Conservation (phyloP, 2,113 vertebrate genomes). For the Tauraco erythrolophus region DNA sequence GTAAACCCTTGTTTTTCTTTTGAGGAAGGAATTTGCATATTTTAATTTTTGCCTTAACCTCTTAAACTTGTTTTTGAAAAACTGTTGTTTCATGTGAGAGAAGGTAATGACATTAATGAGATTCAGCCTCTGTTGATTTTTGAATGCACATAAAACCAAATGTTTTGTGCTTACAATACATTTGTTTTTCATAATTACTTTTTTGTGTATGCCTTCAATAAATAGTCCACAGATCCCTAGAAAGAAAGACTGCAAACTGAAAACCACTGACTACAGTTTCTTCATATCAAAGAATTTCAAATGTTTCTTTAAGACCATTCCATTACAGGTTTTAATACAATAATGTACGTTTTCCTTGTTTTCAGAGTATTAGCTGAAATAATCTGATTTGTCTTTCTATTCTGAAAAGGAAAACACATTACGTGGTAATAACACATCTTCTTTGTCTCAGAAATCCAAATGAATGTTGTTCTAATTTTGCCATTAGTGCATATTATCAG, state of each 20-base stretch:
- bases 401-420: background rate
- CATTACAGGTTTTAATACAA: background rate
- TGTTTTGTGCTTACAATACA: background rate
- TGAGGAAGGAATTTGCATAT: background rate
- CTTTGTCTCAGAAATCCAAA: background rate
- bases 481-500: background rate
- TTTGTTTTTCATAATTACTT: background rate
- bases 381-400: constrained; percentile 17
- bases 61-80: background rate
- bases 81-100: background rate
- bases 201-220: background rate
- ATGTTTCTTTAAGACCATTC: background rate
- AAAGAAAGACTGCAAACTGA: background rate
- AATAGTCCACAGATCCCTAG: background rate
- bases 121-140: background rate
- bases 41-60: background rate
- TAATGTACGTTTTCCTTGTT: background rate
- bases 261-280: background rate
- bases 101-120: background rate
- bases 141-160: background rate
- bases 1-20: background rate
- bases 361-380: constrained; percentile 1
- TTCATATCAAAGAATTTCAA: background rate
- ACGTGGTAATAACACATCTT: background rate
- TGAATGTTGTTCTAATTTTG: background rate